Conservation (phyloP, 2,888 invertebrate genomes). For the Prosapia bicincta region DNA sequence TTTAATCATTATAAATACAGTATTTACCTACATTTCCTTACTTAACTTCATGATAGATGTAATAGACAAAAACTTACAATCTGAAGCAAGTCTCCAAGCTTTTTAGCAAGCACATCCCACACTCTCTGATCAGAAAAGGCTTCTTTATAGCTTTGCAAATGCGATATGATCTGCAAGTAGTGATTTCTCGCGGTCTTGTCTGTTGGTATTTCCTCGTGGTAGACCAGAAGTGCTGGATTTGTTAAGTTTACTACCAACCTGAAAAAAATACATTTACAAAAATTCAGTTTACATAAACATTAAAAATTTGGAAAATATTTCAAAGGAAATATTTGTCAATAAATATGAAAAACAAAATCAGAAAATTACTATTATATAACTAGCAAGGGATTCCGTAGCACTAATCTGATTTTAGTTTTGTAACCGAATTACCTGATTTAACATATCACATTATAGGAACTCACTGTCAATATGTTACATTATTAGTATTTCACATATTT, state of each 20-base stretch:
- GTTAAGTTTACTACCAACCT: slow-evolving; percentile 91
- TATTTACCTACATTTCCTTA: too few species aligned
- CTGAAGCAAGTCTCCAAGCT: slow-evolving; percentile 74
- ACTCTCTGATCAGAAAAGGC: slow-evolving; percentile 77
- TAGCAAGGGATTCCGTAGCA: too few species aligned
- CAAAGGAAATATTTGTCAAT: too few species aligned
- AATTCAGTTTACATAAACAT: neutral
- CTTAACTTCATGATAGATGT: too few species aligned
- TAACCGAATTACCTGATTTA: too few species aligned
- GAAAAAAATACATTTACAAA: slow-evolving; percentile 35
- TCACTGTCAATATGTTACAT: too few species aligned
- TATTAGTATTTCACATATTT: too few species aligned
- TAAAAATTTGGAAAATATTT: slow-evolving; percentile 11
- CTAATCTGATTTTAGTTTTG: too few species aligned
- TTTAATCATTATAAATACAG: too few species aligned
- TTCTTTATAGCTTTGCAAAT: slow-evolving; percentile 80
- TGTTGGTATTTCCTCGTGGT: slow-evolving; percentile 77
- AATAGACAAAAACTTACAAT: slow-evolving; percentile 52
- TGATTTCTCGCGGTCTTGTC: slow-evolving; percentile 73
- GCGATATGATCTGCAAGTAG: slow-evolving; percentile 74
- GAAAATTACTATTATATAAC: too few species aligned
- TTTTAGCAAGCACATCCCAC: slow-evolving; percentile 77
- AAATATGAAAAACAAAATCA: too few species aligned
- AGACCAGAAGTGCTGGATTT: slow-evolving; percentile 84
- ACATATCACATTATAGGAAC: too few species aligned